Evolutionary conservation across 1,140 invertebrate species (phyloP).

Genomic region (Aricia agestis): DNA sequence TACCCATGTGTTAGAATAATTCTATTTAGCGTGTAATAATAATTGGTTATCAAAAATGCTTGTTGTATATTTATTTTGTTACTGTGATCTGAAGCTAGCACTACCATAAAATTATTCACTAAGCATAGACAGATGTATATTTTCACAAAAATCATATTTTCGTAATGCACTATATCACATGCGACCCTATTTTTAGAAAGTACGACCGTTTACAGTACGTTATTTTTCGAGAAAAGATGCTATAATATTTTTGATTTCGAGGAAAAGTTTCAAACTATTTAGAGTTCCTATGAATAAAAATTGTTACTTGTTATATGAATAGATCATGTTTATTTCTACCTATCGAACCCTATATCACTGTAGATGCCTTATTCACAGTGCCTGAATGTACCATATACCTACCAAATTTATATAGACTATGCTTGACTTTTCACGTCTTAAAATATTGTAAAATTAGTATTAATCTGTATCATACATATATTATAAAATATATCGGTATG

Average conservation of each 20-base stretch:
- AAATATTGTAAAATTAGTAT: constrained; percentile 18
- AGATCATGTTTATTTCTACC: constrained; percentile 16
- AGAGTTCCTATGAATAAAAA: constrained; percentile 17
- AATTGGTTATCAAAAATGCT: constrained; percentile 46
- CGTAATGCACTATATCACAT: constrained; percentile 64
- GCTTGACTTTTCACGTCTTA: constrained; percentile 60
- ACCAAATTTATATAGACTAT: constrained; percentile 68
- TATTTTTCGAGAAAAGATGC: neutral
- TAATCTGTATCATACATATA: constrained; percentile 3
- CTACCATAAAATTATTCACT: constrained; percentile 36
- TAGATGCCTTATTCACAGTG: constrained; percentile 77
- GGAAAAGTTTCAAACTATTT: constrained; percentile 16
- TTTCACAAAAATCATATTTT: constrained; percentile 59
- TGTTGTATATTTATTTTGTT: constrained; percentile 64
- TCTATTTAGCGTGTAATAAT: constrained; percentile 38
- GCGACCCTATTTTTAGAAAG: constrained; percentile 66
- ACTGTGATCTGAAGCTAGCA: constrained; percentile 66
- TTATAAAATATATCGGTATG: neutral
- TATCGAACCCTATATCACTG: constrained; percentile 65
- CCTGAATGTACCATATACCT: constrained; percentile 74
- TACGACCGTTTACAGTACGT: constrained; percentile 16
- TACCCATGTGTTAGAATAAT: constrained; percentile 43
- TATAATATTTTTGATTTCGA: constrained; percentile 5
- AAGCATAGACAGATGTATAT: constrained; percentile 55
- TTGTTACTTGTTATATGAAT: constrained; percentile 21